Conservation (phyloP, 2,888 invertebrate species). For the Andrena bucephala region DNA sequence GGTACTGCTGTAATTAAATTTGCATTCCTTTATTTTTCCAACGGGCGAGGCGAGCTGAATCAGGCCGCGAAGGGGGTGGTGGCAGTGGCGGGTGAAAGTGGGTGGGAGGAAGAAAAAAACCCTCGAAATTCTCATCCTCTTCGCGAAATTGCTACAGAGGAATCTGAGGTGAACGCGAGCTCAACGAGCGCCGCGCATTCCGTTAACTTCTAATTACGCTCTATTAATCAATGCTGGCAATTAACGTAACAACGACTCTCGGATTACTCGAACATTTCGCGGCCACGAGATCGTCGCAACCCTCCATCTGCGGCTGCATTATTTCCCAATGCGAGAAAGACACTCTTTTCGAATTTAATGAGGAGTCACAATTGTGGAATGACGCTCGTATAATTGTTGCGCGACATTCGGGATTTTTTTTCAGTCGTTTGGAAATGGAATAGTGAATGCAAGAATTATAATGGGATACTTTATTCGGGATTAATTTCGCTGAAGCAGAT, state of each 20-base stretch:
- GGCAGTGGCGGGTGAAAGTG: no score
- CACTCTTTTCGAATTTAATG: no score
- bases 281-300: no score
- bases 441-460: no score
- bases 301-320: no score
- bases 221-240: conserved; percentile 22
- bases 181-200: background rate
- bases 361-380: no score
- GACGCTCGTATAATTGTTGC: no score
- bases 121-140: conserved; percentile 12
- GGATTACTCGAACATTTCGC: background rate
- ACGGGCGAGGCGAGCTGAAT: conserved; percentile 34
- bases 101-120: conserved; percentile 19
- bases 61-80: conserved; percentile 19
- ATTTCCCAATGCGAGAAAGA: no score
- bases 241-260: background rate
- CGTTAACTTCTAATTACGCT: conserved; percentile 26
- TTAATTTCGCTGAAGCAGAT: no score
- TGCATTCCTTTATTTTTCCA: conserved; percentile 54
- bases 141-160: conserved; percentile 19
- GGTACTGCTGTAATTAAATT: conserved; percentile 62
- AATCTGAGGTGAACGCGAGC: conserved; percentile 8
- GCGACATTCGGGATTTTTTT: no score
- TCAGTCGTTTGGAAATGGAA: no score
- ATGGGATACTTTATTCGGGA: no score